phyloP scores from a whole-genome alignment of 2,113 vertebrate genomes.

The Marmota monax region DNA sequence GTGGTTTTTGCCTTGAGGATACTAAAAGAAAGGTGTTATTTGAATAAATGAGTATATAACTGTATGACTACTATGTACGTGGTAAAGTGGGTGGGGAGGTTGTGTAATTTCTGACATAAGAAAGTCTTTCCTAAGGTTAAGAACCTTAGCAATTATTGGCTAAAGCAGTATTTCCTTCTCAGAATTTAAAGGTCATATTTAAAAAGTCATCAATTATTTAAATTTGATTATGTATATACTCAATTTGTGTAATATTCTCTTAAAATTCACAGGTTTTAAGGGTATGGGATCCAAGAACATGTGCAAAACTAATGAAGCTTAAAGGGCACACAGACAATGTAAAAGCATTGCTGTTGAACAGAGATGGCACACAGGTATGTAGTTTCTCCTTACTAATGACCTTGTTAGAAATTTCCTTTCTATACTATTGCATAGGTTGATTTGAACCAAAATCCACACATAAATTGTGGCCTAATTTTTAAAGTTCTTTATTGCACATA shows the following conservation, averaged over 20 bases:
- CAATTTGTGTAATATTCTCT: not conserved
- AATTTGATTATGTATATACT: not conserved
- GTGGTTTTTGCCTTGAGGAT: not conserved
- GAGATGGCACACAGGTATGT: constrained; percentile 97
- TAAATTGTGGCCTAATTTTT: not conserved
- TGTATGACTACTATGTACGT: not conserved
- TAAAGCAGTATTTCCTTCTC: not conserved
- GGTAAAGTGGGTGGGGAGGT: accelerated
- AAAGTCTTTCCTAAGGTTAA: not conserved
- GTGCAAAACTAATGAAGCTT: constrained; percentile 99
- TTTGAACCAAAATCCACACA: not conserved
- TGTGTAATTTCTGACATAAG: not conserved
- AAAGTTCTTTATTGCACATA: not conserved
- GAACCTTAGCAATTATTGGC: not conserved
- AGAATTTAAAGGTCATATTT: not conserved
- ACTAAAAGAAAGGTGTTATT: not conserved
- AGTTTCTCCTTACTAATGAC: not conserved
- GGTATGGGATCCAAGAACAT: constrained; percentile 98
- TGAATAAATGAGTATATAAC: not conserved
- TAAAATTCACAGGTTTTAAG: constrained; percentile 91
- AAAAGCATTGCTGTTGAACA: constrained; percentile 96
- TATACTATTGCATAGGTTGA: not conserved
- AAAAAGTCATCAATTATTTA: not conserved
- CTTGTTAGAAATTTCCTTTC: not conserved
- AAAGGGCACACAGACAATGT: constrained; percentile 99